phyloP scores from a whole-genome alignment of 2,113 vertebrate genomes.

The Calyptomena viridis region DNA sequence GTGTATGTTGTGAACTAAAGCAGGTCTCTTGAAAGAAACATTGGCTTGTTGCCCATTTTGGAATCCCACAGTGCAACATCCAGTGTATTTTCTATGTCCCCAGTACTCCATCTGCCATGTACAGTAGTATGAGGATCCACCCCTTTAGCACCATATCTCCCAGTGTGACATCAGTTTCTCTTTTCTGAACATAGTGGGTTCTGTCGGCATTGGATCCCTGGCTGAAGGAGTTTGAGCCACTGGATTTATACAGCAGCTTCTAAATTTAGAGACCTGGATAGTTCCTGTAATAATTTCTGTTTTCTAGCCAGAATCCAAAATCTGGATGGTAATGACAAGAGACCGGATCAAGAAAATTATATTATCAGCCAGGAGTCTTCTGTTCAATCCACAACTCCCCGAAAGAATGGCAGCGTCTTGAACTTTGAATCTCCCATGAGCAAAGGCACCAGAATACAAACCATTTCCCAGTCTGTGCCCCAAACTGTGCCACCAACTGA shows the following conservation, averaged over 20 bases:
- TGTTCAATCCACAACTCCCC: slow-evolving; percentile 66
- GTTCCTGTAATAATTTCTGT: not conserved
- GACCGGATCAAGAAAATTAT: slow-evolving; percentile 78
- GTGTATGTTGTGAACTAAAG: not conserved
- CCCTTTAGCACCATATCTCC: not conserved
- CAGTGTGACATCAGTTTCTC: not conserved
- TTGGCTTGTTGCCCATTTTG: not conserved
- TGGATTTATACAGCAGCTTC: not conserved
- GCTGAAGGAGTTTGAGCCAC: not conserved
- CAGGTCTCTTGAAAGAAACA: rapidly evolving
- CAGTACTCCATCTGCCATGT: rapidly evolving
- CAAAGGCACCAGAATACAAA: slow-evolving; percentile 77
- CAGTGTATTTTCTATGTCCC: not conserved
- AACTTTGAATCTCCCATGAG: slow-evolving; percentile 76
- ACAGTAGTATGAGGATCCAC: rapidly evolving
- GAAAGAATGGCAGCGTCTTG: slow-evolving; percentile 77
- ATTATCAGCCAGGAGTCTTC: slow-evolving; percentile 78
- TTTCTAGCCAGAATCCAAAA: slow-evolving; percentile 82
- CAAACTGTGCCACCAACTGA: slow-evolving; percentile 67
- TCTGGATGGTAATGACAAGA: slow-evolving; percentile 77
- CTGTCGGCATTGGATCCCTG: not conserved
- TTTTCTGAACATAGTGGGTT: not conserved
- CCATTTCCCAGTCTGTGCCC: slow-evolving; percentile 77
- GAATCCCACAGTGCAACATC: not conserved
- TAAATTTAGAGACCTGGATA: not conserved